A percentile compares a stretch with the other conserved stretches of the same genome.
These are phyloP conservation scores for Indri indri DNA, from an alignment of 2,113 vertebrate genomes.

Conservation along the genomic window DNA sequence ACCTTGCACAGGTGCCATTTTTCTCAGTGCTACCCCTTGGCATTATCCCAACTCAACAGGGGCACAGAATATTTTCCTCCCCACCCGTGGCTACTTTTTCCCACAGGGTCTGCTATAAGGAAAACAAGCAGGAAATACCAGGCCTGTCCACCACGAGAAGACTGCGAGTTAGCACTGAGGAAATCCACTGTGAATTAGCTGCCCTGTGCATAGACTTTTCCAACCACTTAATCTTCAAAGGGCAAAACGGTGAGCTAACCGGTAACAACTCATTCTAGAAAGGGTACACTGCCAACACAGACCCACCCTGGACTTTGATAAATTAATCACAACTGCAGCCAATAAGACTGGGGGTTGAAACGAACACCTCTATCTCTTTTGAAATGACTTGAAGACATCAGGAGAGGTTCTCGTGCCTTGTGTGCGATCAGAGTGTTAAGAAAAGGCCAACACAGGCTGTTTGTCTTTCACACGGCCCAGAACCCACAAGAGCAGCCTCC, in stretches of 20 bases:
- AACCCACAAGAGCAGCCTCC: not conserved
- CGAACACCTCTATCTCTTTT: conserved; percentile 69
- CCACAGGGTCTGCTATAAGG: not conserved
- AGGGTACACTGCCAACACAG: conserved; percentile 54
- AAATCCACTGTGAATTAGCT: conserved; percentile 57
- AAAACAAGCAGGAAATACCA: conserved; percentile 2
- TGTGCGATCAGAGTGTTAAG: not conserved
- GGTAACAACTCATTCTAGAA: conserved; percentile 73
- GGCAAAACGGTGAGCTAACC: conserved; percentile 69
- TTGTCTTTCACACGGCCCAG: fast-evolving
- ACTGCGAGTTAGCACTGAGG: not conserved
- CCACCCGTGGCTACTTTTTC: conserved; percentile 1
- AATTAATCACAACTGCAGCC: conserved; percentile 74
- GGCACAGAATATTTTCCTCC: not conserved
- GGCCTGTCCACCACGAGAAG: not conserved
- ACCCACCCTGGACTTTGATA: conserved; percentile 59
- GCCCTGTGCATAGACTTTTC: conserved; percentile 42
- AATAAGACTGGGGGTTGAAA: conserved; percentile 77
- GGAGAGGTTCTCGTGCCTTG: not conserved
- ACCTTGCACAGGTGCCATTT: not conserved
- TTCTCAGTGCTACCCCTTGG: not conserved
- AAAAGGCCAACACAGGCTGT: not conserved
- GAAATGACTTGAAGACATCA: conserved; percentile 73
- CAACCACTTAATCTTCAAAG: conserved; percentile 72
- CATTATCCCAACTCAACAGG: too few relatives aligned